phyloP scores from a whole-genome alignment of 2,797 vertebrate genomes.

The Sebastes nivosus region DNA sequence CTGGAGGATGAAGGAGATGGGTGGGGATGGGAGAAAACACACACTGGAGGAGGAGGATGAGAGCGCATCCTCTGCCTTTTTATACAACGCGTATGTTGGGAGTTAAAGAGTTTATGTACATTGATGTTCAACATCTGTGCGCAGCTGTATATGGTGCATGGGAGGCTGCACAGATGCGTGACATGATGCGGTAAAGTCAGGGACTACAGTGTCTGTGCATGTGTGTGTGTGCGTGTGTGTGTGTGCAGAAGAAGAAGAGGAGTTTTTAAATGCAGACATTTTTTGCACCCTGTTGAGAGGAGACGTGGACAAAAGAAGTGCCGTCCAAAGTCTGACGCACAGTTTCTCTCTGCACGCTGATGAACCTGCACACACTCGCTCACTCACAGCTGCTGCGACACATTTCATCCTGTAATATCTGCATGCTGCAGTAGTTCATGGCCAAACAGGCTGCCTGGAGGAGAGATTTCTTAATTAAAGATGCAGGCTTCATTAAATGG shows the following conservation, averaged over 20 bases:
- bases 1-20: slow-evolving; percentile 39
- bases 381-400: slow-evolving; percentile 5
- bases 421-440: neutral
- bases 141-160: slow-evolving; percentile 10
- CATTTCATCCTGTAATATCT: neutral
- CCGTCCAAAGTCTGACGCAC: slow-evolving; percentile 35
- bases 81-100: slow-evolving; percentile 28
- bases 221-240: neutral
- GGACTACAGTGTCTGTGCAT: slow-evolving; percentile 9
- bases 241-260: slow-evolving; percentile 36
- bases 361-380: neutral
- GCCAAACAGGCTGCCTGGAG: neutral
- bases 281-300: slow-evolving; percentile 53
- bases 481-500: neutral
- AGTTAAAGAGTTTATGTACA: slow-evolving; percentile 51
- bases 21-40: slow-evolving; percentile 27
- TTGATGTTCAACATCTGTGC: slow-evolving; percentile 16
- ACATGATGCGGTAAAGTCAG: slow-evolving; percentile 61
- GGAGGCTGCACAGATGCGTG: slow-evolving; percentile 51
- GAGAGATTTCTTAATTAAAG: neutral
- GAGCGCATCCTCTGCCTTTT: slow-evolving; percentile 22
- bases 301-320: slow-evolving; percentile 23
- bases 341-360: slow-evolving; percentile 7
- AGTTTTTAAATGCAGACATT: slow-evolving; percentile 55
- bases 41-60: slow-evolving; percentile 10